Conservation (phyloP, 2,113 vertebrate species). For the Grammomys surdaster region DNA sequence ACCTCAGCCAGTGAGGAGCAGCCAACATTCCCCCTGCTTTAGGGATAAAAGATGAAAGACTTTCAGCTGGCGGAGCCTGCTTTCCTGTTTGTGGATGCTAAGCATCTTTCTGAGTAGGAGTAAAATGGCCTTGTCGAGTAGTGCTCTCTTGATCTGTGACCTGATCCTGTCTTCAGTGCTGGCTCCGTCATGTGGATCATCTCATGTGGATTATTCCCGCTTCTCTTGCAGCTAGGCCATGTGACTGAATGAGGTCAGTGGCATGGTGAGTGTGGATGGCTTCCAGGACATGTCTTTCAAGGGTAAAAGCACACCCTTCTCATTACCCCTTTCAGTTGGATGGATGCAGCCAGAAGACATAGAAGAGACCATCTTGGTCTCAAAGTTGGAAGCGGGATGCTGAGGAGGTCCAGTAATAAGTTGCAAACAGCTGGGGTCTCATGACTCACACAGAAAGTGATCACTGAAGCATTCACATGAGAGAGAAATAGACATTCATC, state of each 20-base stretch:
- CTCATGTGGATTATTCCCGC: not conserved
- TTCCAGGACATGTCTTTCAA: conserved; percentile 1
- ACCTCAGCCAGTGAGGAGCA: not conserved
- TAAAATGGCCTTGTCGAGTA: not conserved
- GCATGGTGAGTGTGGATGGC: not conserved
- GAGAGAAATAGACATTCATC: not conserved
- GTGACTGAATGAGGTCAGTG: not conserved
- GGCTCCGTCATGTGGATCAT: not conserved
- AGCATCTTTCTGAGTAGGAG: not conserved
- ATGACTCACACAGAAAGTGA: not conserved
- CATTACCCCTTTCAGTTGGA: not conserved
- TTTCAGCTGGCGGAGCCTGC: not conserved
- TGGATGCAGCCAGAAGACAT: not conserved
- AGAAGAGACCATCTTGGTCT: not conserved
- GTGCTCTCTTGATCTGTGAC: not conserved
- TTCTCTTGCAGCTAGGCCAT: not conserved
- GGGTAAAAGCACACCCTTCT: not conserved
- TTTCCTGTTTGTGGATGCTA: not conserved
- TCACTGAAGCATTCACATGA: not conserved
- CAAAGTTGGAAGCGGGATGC: not conserved
- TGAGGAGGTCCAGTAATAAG: not conserved
- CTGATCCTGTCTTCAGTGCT: not conserved
- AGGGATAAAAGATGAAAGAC: too few species aligned
- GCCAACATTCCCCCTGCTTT: too few species aligned
- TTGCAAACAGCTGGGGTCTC: not conserved